phyloP scores from a whole-genome alignment of 2,113 vertebrate genomes.

The Chionodraco myersi region DNA sequence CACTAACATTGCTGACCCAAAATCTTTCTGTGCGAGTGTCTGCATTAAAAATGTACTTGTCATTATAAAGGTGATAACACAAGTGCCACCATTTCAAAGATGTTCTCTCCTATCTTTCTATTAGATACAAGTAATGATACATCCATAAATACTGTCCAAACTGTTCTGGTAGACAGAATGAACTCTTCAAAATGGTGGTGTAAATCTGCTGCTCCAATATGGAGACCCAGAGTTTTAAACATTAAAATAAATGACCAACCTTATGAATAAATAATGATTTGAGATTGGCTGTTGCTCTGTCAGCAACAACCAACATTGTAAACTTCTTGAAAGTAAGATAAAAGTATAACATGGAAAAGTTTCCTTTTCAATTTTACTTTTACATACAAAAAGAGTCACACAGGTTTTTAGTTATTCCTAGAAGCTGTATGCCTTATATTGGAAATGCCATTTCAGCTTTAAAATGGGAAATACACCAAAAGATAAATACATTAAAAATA shows the following conservation, averaged over 20 bases:
- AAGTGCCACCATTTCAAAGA: background rate
- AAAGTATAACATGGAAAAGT: no score
- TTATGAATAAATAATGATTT: conserved; percentile 3
- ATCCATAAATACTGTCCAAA: background rate
- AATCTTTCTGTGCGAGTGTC: conserved; percentile 29
- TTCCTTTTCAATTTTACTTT: no score
- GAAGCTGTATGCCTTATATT: background rate
- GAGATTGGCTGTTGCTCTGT: background rate
- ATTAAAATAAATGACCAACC: background rate
- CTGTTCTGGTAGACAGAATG: background rate
- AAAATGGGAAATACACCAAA: background rate
- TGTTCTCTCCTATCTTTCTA: background rate
- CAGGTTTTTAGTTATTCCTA: background rate
- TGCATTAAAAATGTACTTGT: conserved; percentile 1
- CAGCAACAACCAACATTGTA: background rate
- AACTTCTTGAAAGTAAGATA: background rate
- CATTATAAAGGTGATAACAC: background rate
- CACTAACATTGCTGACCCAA: conserved; percentile 48
- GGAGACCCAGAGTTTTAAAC: background rate
- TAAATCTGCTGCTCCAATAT: background rate
- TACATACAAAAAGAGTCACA: background rate
- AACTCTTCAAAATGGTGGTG: background rate
- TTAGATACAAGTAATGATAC: background rate
- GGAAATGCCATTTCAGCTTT: background rate
- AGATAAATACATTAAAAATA: background rate